Base-by-base conservation (phyloP, 2,888 invertebrate genomes). In the Plagodis dolabraria region DNA sequence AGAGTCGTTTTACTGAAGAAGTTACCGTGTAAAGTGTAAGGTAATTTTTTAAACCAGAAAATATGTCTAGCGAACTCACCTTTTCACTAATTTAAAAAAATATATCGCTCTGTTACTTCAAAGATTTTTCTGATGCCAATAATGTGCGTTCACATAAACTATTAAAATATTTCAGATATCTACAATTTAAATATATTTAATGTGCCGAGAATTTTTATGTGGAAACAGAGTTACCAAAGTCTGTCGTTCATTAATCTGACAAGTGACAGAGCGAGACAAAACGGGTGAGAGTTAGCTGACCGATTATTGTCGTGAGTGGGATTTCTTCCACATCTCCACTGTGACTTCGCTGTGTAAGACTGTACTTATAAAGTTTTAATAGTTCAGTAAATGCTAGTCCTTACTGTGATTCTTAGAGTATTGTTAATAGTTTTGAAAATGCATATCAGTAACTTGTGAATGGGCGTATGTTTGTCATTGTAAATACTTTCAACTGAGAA, bases 1-100 rank as follows among this genome's bases (percentile, higher is more conserved):
- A 96, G 77, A 96, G 95, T 83, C 93, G 96, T 74, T 96, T 96
- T 84, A 96, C 96, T 47, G 96, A 96, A 84, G 96, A 96, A 85
- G 96, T 96, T 66, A 96, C 96, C 51, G 96, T 96, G 73, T 96
- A 93, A 22, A 22, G 42, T 42, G 1, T 22, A 22, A 22, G 22
- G 22, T 22, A 1, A 22, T 22, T 22, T 22, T 22, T 22, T 2
- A 22, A 22, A 1, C 22, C 1, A 2, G 4, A 22, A 22, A 22
- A 22, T 22, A 22, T 22, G 22, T 22, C 22, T 1, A 22, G 22
- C 4, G 22, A 22, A 22, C 22, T 22, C 22, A 22, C 22, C 4
- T 22, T 22, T 22, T 22, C 22, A 22, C 22, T 22, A 38, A 38
- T 8, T 9, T 9, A 7, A 38, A 38, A 38, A 38, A 38, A 7